Percentiles rank a stretch among this genome's conserved stretches.
Evolutionary conservation across 1,140 invertebrate genomes (phyloP).

Genomic region (Trichogramma pretiosum): DNA sequence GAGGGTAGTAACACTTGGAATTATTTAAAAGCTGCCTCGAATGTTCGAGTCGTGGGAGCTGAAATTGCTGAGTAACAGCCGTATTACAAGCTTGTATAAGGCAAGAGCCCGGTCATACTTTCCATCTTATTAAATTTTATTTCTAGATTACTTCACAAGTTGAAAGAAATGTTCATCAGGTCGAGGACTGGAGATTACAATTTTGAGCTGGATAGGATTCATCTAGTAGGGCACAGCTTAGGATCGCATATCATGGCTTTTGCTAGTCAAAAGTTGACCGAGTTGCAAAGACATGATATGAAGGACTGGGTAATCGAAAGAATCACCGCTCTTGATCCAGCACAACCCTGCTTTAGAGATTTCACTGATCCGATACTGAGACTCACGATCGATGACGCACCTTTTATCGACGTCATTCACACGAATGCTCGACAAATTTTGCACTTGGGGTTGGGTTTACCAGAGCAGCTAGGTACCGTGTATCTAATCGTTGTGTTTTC

Average conservation of each 20-base stretch:
- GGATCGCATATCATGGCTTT: slow-evolving; percentile 56
- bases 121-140: not conserved
- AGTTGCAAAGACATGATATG: slow-evolving; percentile 19
- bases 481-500: too few relatives aligned
- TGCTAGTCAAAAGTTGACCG: slow-evolving; percentile 45
- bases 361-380: slow-evolving; percentile 38
- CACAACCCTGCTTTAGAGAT: slow-evolving; percentile 54
- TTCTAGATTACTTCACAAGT: too few relatives aligned
- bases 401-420: slow-evolving; percentile 63
- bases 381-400: slow-evolving; percentile 51
- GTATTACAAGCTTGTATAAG: not conserved
- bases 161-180: not conserved
- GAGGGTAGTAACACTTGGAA: slow-evolving; percentile 50
- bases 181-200: not conserved
- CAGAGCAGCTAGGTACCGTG: too few relatives aligned
- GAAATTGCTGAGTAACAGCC: slow-evolving; percentile 43
- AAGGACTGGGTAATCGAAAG: slow-evolving; percentile 31
- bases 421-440: slow-evolving; percentile 47
- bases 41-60: slow-evolving; percentile 47
- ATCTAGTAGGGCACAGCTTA: slow-evolving; percentile 55
- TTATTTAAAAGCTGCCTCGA: slow-evolving; percentile 52
- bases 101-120: not conserved
- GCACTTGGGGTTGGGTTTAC: slow-evolving; percentile 47
- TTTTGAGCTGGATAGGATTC: slow-evolving; percentile 25
- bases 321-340: slow-evolving; percentile 53